Percentiles rank a stretch among this genome's conserved stretches.
phyloP scores from a whole-genome alignment of 2,113 vertebrate genomes.

The Trichomycterus rosablanca region DNA sequence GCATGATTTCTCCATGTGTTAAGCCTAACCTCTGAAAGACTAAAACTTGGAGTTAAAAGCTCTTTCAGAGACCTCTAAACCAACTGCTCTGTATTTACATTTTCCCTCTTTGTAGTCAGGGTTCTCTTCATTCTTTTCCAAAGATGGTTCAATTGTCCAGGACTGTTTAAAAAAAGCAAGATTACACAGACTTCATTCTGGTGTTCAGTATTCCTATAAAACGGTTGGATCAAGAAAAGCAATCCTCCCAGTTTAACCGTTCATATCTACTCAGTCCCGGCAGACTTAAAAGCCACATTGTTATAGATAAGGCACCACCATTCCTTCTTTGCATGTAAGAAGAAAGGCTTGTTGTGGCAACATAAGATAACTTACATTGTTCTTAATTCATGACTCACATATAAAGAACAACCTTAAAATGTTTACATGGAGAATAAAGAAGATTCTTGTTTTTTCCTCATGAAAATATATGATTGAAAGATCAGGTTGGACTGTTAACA shows the following conservation, averaged over 20 bases:
- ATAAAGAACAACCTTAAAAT: slow-evolving; percentile 45
- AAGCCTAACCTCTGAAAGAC: slow-evolving; percentile 67
- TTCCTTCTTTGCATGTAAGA: slow-evolving; percentile 22
- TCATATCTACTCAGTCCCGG: slow-evolving; percentile 1
- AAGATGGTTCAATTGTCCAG: slow-evolving; percentile 50
- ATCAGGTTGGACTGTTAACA: slow-evolving; percentile 2
- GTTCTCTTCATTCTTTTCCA: slow-evolving; percentile 45
- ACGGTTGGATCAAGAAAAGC: slow-evolving; percentile 6
- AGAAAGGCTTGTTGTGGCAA: slow-evolving; percentile 11
- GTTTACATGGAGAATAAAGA: slow-evolving; percentile 21
- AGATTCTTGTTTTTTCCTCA: slow-evolving; percentile 10
- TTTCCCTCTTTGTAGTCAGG: slow-evolving; percentile 45
- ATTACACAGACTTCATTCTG: slow-evolving; percentile 22
- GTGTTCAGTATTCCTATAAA: slow-evolving; percentile 24
- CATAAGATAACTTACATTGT: slow-evolving; percentile 7
- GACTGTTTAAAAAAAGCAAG: slow-evolving; percentile 41
- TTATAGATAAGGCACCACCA: not conserved
- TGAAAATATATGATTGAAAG: not conserved
- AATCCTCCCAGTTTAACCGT: slow-evolving; percentile 10
- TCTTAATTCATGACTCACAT: slow-evolving; percentile 44
- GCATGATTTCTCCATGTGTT: slow-evolving; percentile 69
- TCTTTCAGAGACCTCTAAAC: slow-evolving; percentile 75
- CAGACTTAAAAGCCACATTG: slow-evolving; percentile 4
- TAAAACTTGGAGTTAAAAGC: no score
- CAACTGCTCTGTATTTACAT: slow-evolving; percentile 68